A percentile compares a stretch with the other conserved stretches of the same genome.
These are phyloP conservation scores for Clanis bilineata DNA, from an alignment of 2,888 invertebrate species.

Conservation along the genomic window DNA sequence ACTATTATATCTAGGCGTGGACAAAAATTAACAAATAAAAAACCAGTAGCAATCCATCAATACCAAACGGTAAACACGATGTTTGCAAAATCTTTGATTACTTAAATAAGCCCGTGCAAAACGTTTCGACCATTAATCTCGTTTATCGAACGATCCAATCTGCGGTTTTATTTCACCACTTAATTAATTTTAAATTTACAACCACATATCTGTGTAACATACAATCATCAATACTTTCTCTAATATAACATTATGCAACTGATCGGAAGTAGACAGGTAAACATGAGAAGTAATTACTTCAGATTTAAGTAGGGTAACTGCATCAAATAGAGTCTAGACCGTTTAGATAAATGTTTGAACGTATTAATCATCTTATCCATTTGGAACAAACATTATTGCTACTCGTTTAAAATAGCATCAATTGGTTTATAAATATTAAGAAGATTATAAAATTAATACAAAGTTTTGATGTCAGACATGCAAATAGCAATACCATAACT, in stretches of 20 bases:
- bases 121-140: constrained; percentile 3
- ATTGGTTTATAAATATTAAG: background rate
- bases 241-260: constrained; percentile 4
- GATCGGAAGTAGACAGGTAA: background rate
- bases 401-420: background rate
- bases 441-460: background rate
- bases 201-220: constrained; percentile 5
- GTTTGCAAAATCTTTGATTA: background rate
- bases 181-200: constrained; percentile 9
- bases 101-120: constrained; percentile 3
- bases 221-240: constrained; percentile 9
- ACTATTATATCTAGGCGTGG: background rate
- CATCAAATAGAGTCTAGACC: background rate
- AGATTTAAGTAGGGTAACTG: background rate
- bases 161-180: background rate
- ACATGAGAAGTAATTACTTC: background rate
- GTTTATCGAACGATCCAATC: background rate
- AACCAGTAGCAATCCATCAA: constrained; percentile 12
- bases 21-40: background rate
- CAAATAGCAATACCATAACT: background rate
- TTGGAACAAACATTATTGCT: background rate
- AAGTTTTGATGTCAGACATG: background rate
- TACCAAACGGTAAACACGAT: constrained; percentile 3
- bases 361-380: background rate
- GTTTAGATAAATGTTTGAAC: background rate